Conservation (phyloP, 2,888 invertebrate species). For the Agonopterix arenella region DNA sequence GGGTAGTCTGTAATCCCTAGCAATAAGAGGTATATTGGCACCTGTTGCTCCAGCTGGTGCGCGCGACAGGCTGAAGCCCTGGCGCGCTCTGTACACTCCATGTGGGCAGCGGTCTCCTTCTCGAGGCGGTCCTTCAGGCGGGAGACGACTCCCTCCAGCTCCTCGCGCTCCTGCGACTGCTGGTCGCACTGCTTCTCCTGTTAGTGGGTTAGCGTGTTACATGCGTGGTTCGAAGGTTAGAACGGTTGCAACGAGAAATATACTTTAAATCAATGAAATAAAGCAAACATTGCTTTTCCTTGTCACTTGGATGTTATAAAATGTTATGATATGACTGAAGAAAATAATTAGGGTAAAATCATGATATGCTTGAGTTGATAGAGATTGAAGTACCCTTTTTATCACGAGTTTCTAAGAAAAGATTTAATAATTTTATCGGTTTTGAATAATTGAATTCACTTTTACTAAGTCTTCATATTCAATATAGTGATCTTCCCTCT, state of each 20-base stretch:
- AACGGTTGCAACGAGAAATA: not conserved
- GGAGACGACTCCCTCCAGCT: constrained; percentile 88
- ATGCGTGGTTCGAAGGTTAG: not conserved
- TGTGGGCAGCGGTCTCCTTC: constrained; percentile 90
- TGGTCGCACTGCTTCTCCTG: constrained; percentile 93
- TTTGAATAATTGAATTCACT: no score
- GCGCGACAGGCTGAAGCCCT: constrained; percentile 73
- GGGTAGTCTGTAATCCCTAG: no score
- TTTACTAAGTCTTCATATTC: no score
- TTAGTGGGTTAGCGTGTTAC: constrained; percentile 32
- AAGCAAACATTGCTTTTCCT: no score
- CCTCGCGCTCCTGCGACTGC: constrained; percentile 93
- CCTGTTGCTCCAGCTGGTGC: constrained; percentile 79
- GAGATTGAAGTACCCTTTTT: no score
- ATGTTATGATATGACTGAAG: no score
- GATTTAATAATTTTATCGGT: no score
- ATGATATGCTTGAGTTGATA: no score
- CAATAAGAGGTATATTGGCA: constrained; percentile 5
- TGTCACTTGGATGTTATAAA: no score
- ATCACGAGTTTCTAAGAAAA: no score
- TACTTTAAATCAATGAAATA: not conserved
- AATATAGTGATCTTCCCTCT: no score
- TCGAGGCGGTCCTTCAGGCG: constrained; percentile 92
- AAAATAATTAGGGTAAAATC: no score
- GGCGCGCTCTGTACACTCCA: constrained; percentile 88